Evolutionary conservation across 2,888 invertebrate species (phyloP).

Genomic region (Tipula unca): DNA sequence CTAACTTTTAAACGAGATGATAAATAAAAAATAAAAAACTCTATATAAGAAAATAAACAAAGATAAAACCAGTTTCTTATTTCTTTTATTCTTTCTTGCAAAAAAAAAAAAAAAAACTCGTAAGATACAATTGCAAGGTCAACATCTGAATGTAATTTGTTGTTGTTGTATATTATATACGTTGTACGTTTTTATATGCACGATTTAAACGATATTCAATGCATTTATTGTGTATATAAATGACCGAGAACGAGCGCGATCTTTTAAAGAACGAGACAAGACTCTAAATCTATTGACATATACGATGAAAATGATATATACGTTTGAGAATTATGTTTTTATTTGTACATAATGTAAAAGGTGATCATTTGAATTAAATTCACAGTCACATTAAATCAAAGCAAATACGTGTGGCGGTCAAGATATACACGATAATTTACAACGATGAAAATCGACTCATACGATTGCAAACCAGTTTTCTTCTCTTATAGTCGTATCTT

Average conservation of each 20-base stretch:
- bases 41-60: constrained; percentile 4
- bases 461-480: not conserved
- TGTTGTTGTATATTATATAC: not conserved
- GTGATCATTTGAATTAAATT: not conserved
- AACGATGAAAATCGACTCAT: not conserved
- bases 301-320: not conserved
- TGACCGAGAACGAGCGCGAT: not conserved
- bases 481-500: not conserved
- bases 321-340: not conserved
- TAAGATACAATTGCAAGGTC: constrained; percentile 14
- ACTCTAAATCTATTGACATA: not conserved
- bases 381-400: not conserved
- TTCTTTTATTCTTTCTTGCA: constrained; percentile 14
- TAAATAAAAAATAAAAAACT: constrained; percentile 2
- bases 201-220: not conserved
- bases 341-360: not conserved
- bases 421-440: not conserved
- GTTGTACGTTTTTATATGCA: not conserved
- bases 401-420: too few relatives aligned
- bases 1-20: constrained; percentile 8
- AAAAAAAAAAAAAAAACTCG: not conserved
- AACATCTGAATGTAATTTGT: not conserved
- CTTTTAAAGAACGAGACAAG: not conserved
- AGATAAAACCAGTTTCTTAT: constrained; percentile 14
- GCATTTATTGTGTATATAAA: not conserved